These are phyloP conservation scores for Phaetusa simplex DNA, from an alignment of 2,113 vertebrate species.

Conservation along the genomic window DNA sequence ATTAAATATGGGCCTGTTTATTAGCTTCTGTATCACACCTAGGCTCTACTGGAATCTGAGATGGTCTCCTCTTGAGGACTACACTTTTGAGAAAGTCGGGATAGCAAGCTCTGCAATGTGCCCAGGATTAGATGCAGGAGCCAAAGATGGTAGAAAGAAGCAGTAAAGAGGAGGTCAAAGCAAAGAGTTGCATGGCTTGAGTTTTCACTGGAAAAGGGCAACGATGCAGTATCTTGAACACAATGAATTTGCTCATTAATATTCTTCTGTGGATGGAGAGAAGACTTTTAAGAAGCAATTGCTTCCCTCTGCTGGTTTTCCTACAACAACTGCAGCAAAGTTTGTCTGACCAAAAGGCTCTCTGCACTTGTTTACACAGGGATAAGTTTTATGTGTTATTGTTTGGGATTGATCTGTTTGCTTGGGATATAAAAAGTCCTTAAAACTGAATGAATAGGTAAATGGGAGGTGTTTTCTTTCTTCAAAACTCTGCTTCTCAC, in stretches of 20 bases:
- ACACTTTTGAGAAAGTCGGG: not conserved
- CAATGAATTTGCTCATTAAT: not conserved
- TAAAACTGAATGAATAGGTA: not conserved
- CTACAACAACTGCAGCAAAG: not conserved
- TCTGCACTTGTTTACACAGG: not conserved
- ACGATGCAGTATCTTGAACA: not conserved
- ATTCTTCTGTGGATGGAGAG: not conserved
- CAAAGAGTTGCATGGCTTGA: not conserved
- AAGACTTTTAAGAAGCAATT: not conserved
- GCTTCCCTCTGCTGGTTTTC: not conserved
- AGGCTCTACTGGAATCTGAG: not conserved
- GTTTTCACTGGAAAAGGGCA: not conserved
- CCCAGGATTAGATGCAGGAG: not conserved
- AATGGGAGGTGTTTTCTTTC: not conserved
- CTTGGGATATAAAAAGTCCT: not conserved
- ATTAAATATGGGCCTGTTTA: not conserved
- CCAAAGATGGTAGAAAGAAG: not conserved
- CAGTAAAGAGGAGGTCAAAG: not conserved
- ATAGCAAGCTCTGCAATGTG: not conserved
- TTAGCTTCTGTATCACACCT: not conserved
- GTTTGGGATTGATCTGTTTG: not conserved
- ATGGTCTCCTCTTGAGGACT: not conserved
- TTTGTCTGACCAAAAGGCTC: not conserved
- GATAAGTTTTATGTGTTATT: not conserved
- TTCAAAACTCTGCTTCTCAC: not conserved